phyloP scores from a whole-genome alignment of 2,888 invertebrate genomes.

The Neria commutata region DNA sequence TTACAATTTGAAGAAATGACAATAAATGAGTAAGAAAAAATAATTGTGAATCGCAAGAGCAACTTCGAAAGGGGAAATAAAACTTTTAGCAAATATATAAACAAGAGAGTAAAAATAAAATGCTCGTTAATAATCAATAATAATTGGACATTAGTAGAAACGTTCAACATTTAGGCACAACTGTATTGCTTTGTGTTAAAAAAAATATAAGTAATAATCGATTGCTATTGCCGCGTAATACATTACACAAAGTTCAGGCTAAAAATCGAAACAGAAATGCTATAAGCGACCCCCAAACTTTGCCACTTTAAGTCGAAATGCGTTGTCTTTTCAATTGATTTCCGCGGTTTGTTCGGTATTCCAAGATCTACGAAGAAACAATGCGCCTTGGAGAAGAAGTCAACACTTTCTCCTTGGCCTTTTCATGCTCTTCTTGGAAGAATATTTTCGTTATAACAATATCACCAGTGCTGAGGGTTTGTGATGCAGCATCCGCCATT shows the following conservation, averaged over 20 bases:
- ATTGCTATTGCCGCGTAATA: not conserved
- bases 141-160: constrained; percentile 17
- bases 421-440: constrained; percentile 67
- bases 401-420: constrained; percentile 64
- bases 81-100: not conserved
- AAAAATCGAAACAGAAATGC: not conserved
- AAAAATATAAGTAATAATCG: too few relatives aligned
- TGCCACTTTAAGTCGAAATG: not conserved
- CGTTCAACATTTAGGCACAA: constrained; percentile 59
- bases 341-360: constrained; percentile 14
- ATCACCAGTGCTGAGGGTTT: constrained; percentile 90
- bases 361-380: constrained; percentile 39
- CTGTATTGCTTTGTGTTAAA: constrained; percentile 51
- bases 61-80: not conserved
- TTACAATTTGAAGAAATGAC: not conserved
- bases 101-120: too few relatives aligned
- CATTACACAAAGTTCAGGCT: too few relatives aligned
- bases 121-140: too few relatives aligned
- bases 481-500: constrained; percentile 68
- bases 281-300: too few relatives aligned
- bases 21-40: not conserved
- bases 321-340: constrained; percentile 13
- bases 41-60: constrained; percentile 16
- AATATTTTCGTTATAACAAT: constrained; percentile 88
- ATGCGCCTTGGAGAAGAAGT: constrained; percentile 64